These are phyloP conservation scores for Pelagia noctiluca DNA, from an alignment of 30 jellyfish, hydroid and myxozoan genomes.

Conservation along the genomic window DNA sequence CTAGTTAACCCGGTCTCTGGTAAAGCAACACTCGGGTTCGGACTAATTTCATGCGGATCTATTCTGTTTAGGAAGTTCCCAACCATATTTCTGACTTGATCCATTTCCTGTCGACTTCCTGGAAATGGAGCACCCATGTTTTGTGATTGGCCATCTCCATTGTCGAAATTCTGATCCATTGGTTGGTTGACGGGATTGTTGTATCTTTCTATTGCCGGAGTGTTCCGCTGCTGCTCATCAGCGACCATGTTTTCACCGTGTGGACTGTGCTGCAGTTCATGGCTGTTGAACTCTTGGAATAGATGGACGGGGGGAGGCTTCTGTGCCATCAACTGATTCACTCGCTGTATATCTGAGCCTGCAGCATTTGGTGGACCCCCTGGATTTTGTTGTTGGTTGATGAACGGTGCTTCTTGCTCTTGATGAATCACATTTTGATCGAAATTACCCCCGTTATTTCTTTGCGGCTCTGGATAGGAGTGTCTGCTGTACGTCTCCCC, in stretches of 20 bases:
- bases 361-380: constrained; percentile 8
- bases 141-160: not conserved
- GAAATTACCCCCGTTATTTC: constrained; percentile 9
- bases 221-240: constrained; percentile 21
- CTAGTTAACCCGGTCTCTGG: constrained; percentile 77
- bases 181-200: constrained; percentile 3
- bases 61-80: constrained; percentile 68
- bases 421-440: constrained; percentile 12
- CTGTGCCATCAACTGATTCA: constrained; percentile 32
- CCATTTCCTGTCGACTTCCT: constrained; percentile 26
- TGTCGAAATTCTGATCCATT: constrained; percentile 12
- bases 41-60: constrained; percentile 77
- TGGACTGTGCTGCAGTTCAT: not conserved
- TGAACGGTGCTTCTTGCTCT: constrained; percentile 11
- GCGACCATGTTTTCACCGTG: constrained; percentile 24
- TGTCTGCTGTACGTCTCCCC: constrained; percentile 22
- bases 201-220: not conserved
- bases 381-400: constrained; percentile 38
- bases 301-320: constrained; percentile 72
- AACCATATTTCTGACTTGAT: constrained; percentile 19
- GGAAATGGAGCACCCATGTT: constrained; percentile 21
- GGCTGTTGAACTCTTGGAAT: constrained; percentile 39
- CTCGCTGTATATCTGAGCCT: constrained; percentile 13
- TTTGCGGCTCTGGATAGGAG: constrained; percentile 24
- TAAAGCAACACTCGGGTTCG: constrained; percentile 74